phyloP scores from a whole-genome alignment of 1,140 invertebrate species.

The Rhopalosiphum padi region DNA sequence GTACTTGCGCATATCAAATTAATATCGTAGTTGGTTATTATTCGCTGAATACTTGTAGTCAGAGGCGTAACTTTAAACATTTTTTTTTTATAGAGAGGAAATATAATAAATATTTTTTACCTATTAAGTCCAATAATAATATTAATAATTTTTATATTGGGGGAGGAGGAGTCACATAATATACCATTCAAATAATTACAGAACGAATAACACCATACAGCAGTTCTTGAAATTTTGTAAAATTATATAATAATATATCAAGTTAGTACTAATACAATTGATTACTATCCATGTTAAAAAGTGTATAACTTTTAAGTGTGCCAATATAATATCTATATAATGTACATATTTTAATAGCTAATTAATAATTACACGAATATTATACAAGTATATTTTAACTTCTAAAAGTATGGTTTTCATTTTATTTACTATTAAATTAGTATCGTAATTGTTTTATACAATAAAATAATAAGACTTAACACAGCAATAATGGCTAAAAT shows the following conservation, averaged over 20 bases:
- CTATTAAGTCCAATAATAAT: background rate
- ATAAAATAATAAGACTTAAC: too few relatives aligned
- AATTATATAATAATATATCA: background rate
- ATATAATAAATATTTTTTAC: background rate
- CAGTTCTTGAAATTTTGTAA: background rate
- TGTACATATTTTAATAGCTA: background rate
- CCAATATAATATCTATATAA: too few relatives aligned
- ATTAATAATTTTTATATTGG: too few relatives aligned
- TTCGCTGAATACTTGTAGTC: background rate
- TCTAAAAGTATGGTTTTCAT: too few relatives aligned
- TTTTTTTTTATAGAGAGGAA: background rate
- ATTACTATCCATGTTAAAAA: too few relatives aligned
- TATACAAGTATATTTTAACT: too few relatives aligned
- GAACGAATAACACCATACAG: background rate
- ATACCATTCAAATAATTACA: background rate
- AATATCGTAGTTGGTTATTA: background rate
- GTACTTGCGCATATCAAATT: background rate
- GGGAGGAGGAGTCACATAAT: background rate
- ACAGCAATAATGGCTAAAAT: too few relatives aligned
- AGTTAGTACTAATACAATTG: background rate
- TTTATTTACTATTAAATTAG: too few relatives aligned
- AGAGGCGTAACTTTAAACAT: background rate
- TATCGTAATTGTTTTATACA: too few relatives aligned
- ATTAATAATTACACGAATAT: background rate
- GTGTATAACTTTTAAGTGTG: background rate